Base-by-base conservation (phyloP, 2,888 invertebrate genomes). In the Philopedon plagiatum region DNA sequence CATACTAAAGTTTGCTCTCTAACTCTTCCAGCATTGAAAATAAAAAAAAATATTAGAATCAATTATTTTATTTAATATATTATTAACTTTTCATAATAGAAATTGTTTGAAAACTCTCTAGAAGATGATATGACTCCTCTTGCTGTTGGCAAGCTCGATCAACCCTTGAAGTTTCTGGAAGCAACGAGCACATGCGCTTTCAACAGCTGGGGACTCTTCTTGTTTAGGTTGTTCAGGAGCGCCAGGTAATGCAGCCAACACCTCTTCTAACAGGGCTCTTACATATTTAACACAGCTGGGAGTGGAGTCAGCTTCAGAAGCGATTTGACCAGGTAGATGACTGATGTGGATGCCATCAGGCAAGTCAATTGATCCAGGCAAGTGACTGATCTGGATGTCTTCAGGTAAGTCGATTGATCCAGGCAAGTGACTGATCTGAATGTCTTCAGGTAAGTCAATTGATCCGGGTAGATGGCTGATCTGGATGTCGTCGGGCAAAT, bases 261-360 rank as follows among this genome's bases (percentile, higher is more conserved):
- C 65, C 57, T 65, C 65, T 57, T 65, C 57, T 7, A 70, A 51
- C 18, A 70, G 58, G 8, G 32, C 18, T 44, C 54, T 70, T 11
- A 70, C 63, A 32, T 70, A 70, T 57, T 62, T 57, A n/a, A 70
- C 70, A 15, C 70, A 70, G 21, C 41, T 39, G 5, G 68, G 68
- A 11, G 68, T 61, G 13, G 66, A 11, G 5, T 66, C 58, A 21
- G 61, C 51, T 39, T 46, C 21, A 5, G 23, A 9, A 7, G 44
- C 2, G 11, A 49, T 18, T 26, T 58, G 49, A 37, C 46, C 61
- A 19, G 71, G 71, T 18, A 66, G 57, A 23, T 71, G 51, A 32
- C 39, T 23, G 62, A 71, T 66, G 21, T 67, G 44, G 21, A 32
- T 13, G 15, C n/a, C 18, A 3, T 18, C 44, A 13, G 19, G 44